A percentile compares a stretch with the other conserved stretches of the same genome.
Evolutionary conservation across 2,113 vertebrate species (phyloP).

Genomic region (Scytalopus superciliaris): DNA sequence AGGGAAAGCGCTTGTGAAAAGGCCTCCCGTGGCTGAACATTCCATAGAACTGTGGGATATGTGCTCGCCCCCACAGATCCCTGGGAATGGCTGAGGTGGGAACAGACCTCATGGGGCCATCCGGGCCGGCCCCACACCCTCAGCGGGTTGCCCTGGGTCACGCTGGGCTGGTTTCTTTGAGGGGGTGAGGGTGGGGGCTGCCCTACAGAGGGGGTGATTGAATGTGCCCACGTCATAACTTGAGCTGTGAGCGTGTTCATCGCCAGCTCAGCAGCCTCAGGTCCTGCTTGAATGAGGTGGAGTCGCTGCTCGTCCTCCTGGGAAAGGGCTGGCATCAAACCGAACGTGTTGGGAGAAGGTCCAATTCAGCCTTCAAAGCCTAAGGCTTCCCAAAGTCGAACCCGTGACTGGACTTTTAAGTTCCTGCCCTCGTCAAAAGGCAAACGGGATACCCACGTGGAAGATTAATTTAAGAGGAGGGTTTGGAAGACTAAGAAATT

Average conservation of each 20-base stretch:
- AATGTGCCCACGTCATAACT: not conserved
- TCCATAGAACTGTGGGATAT: not conserved
- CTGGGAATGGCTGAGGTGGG: not conserved
- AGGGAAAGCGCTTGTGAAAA: not conserved
- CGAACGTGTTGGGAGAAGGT: not conserved
- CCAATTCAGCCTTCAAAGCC: not conserved
- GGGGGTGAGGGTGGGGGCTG: not conserved
- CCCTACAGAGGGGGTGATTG: not conserved
- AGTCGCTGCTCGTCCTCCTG: fast-evolving
- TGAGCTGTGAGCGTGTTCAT: too few relatives aligned
- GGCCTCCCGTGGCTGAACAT: not conserved
- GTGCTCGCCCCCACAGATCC: not conserved
- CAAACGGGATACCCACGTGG: not conserved
- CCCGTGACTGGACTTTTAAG: not conserved
- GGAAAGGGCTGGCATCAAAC: not conserved
- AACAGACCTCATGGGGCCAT: not conserved
- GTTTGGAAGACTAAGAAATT: not conserved
- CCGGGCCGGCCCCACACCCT: not conserved
- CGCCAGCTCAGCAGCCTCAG: not conserved
- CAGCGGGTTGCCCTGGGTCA: not conserved
- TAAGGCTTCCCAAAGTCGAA: not conserved
- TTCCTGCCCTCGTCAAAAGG: not conserved
- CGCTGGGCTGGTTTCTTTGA: not conserved
- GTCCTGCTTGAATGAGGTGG: not conserved
- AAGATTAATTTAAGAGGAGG: not conserved